Conservation (phyloP, 2,888 invertebrate genomes). For the Aricia artaxerxes region DNA sequence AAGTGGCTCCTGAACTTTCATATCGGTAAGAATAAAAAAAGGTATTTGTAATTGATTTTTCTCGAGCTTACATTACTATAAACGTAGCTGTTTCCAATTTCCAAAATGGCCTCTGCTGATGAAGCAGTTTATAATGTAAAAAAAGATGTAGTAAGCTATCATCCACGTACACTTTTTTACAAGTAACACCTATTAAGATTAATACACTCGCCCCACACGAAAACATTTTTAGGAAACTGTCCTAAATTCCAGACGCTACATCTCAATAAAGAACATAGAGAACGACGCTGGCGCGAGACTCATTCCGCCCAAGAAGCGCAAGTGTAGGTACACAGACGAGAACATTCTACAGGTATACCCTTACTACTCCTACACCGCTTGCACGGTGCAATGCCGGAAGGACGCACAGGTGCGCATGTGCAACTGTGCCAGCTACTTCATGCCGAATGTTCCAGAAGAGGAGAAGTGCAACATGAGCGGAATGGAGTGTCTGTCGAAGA, state of each 20-base stretch:
- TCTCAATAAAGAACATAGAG: constrained; percentile 82
- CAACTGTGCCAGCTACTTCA: constrained; percentile 86
- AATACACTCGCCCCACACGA: no score
- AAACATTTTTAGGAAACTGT: constrained; percentile 38
- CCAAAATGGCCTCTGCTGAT: no score
- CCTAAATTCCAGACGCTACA: constrained; percentile 56
- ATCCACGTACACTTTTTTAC: no score
- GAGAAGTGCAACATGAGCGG: constrained; percentile 84
- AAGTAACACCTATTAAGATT: no score
- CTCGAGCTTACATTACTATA: no score
- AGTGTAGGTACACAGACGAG: constrained; percentile 87
- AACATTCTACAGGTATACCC: constrained; percentile 78
- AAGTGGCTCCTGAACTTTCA: constrained; percentile 79
- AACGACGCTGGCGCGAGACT: constrained; percentile 84
- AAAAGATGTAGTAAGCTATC: no score
- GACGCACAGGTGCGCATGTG: constrained; percentile 83
- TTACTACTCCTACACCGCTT: constrained; percentile 86
- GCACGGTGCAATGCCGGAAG: constrained; percentile 87
- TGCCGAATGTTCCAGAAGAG: constrained; percentile 82
- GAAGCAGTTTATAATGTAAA: no score
- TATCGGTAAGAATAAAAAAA: constrained; percentile 58
- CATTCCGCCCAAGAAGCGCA: constrained; percentile 83
- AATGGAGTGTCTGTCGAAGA: constrained; percentile 83
- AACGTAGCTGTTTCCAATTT: no score
- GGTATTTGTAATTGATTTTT: background rate